Base-by-base conservation (phyloP, 1,140 invertebrate species). In the Zaprionus kolodkinae region DNA sequence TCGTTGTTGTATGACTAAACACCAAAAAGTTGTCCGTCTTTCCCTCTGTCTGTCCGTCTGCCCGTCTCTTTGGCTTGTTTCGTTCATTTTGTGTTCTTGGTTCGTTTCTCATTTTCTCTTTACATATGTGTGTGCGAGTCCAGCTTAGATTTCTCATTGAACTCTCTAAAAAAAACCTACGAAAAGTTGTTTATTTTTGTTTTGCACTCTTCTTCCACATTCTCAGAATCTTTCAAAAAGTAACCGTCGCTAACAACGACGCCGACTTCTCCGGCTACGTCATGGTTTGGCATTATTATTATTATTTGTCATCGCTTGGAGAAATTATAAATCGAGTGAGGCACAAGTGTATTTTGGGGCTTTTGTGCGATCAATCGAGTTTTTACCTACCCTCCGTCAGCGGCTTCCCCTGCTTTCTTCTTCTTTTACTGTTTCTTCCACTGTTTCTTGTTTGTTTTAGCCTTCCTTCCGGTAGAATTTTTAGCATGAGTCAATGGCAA, bases 1-100 rank as follows among this genome's bases (percentile, higher is more conserved):
- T 67, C 63, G 61, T 62, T 64, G 76, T 74, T 64, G 76, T 74
- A 80, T 87, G 84, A 87, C 84, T 87, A 86, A 86, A 78, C 67
- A 69, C 27, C 56, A 62, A 63, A 62, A 63, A 54, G 35, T 59
- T 64, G 43, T 66, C 54, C 15, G 59, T 64, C 52, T n/a, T 6
- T 67, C 45, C 17, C n/a, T 17, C 45, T 62, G 10, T 63, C 33
- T 35, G 11, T 59, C 43, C 13, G 17, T 56, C 50, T 3, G 50
- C 36, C 54, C 7, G 30, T 60, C 48, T 33, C 36, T 61, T 43
- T 43, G 30, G 21, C 38, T 67, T 27, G 54, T 50, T 57, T 25
- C 25, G 50, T 67, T 55, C 33, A 12, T 60, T 33, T 61, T 55
- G 35, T 45, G 12, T 45, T 38, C 30, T 48, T 55, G 52, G 50